A percentile compares a stretch with the other conserved stretches of the same genome.
Evolutionary conservation across 2,113 vertebrate species (phyloP).

Genomic region (Puntigrus tetrazona): DNA sequence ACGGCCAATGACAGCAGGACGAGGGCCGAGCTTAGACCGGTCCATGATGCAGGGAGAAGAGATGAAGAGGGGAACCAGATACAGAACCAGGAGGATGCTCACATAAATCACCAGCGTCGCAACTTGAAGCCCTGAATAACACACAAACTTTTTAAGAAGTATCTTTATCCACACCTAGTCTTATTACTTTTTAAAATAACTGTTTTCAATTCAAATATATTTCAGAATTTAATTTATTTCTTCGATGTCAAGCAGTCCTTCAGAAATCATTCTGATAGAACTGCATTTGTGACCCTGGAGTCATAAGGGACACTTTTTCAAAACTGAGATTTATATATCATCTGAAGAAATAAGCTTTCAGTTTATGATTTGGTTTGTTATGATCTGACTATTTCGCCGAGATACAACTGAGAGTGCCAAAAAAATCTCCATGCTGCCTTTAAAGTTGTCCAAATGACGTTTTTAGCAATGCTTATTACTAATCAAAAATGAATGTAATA

Average conservation of each 20-base stretch:
- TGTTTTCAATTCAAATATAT: not conserved
- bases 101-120: slow-evolving; percentile 80
- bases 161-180: not conserved
- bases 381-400: no score
- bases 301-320: no score
- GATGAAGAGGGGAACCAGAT: slow-evolving; percentile 86
- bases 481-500: no score
- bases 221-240: not conserved
- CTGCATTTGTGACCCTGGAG: no score
- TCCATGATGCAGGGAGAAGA: slow-evolving; percentile 96
- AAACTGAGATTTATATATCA: no score
- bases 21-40: slow-evolving; percentile 78
- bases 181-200: not conserved
- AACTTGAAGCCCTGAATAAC: slow-evolving; percentile 81
- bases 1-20: slow-evolving; percentile 85
- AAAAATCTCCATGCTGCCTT: no score
- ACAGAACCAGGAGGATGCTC: slow-evolving; percentile 81
- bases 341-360: no score
- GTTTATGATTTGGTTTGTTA: no score
- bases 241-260: not conserved
- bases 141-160: not conserved
- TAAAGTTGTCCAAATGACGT: no score
- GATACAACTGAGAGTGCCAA: no score
- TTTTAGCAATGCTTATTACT: no score
- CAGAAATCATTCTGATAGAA: not conserved